These are phyloP conservation scores for Stercorarius parasiticus DNA, from an alignment of 2,113 vertebrate genomes.

Conservation along the genomic window DNA sequence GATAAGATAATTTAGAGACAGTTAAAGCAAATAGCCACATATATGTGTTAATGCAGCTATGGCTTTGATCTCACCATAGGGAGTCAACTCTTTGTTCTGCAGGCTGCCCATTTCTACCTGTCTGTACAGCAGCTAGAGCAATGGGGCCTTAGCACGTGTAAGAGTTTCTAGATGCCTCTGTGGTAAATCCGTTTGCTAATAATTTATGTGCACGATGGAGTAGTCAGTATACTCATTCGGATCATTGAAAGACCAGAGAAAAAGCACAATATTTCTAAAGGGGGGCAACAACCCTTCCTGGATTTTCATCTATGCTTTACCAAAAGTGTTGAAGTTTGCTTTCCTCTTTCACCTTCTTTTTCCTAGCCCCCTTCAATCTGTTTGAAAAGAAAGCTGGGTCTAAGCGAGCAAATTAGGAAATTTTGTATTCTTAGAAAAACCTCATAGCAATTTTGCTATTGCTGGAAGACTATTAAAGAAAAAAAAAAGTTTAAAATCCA, in stretches of 20 bases:
- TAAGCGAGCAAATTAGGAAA: background rate
- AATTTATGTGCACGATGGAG: background rate
- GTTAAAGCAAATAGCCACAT: background rate
- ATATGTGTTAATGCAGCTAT: background rate
- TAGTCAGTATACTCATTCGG: background rate
- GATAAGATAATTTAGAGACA: background rate
- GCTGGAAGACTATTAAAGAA: background rate
- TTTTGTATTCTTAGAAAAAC: background rate
- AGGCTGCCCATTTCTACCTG: background rate
- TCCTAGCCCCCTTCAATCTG: background rate
- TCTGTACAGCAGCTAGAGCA: background rate
- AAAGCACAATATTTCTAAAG: background rate
- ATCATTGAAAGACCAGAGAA: background rate
- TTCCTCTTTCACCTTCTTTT: background rate
- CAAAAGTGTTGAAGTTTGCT: background rate
- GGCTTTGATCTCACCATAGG: background rate
- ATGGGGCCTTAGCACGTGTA: too few species aligned
- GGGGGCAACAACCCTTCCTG: rapidly evolving
- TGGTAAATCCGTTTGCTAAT: background rate
- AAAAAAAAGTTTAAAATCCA: background rate
- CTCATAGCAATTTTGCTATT: background rate
- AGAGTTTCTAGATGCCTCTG: background rate
- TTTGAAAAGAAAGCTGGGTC: background rate
- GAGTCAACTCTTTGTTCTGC: background rate
- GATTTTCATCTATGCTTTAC: background rate